Conservation (phyloP, 1,140 invertebrate species). For the Lordiphosa stackelbergi region DNA sequence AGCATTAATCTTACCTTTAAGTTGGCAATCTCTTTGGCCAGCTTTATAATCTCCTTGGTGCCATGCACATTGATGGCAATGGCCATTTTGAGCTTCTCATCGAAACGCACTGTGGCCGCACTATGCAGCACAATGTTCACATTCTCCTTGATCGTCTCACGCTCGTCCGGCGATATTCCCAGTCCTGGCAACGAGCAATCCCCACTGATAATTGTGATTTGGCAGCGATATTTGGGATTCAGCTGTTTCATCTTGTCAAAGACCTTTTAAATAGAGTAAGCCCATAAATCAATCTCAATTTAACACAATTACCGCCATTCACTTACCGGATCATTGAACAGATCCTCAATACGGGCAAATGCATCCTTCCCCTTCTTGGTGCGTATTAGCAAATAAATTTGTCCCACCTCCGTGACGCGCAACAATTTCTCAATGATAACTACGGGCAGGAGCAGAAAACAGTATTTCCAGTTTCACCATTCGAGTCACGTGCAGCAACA, state of each 20-base stretch:
- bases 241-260: slow-evolving; percentile 79
- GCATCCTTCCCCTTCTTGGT: slow-evolving; percentile 87
- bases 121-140: slow-evolving; percentile 90
- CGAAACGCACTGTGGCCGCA: slow-evolving; percentile 91
- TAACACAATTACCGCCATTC: slow-evolving; percentile 5
- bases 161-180: slow-evolving; percentile 83
- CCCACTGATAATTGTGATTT: slow-evolving; percentile 80
- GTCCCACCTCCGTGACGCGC: slow-evolving; percentile 85
- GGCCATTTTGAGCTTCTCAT: slow-evolving; percentile 86
- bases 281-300: slow-evolving; percentile 1
- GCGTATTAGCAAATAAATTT: slow-evolving; percentile 87
- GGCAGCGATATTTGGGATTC: slow-evolving; percentile 81
- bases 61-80: slow-evolving; percentile 81
- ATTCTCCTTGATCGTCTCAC: slow-evolving; percentile 74
- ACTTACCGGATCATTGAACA: slow-evolving; percentile 83
- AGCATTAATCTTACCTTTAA: slow-evolving; percentile 70
- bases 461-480: slow-evolving; percentile 23
- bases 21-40: slow-evolving; percentile 80
- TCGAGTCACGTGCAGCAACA: slow-evolving; percentile 62
- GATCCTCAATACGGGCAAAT: slow-evolving; percentile 80
- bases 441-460: slow-evolving; percentile 42
- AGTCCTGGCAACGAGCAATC: slow-evolving; percentile 81
- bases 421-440: slow-evolving; percentile 89
- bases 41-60: slow-evolving; percentile 81
- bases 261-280: slow-evolving; percentile 71